Base-by-base conservation (phyloP, 2,888 invertebrate species). In the Yponomeuta sedellus region DNA sequence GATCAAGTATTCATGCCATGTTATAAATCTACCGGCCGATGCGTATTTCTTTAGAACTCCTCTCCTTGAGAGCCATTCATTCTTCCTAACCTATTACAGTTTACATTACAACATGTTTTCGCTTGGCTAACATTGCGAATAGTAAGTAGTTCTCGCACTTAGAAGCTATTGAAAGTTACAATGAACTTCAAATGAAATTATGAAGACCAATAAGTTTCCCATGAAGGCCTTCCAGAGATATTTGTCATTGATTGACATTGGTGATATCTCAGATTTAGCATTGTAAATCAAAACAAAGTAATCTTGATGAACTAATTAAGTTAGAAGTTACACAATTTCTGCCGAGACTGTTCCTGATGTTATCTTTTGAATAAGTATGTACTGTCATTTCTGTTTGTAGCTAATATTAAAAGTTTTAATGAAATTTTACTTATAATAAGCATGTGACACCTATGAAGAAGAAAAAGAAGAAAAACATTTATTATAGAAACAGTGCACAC, bases 221-320 rank as follows among this genome's bases (percentile, higher is more conserved):
- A 52, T 16, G 4, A 52, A 16, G 44, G 22, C 20, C 34, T 28
- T 61, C 28, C 25, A 61, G 61, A 25, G 19, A 20, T 20, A 66
- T 63, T 66, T 70, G 69, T 70, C 68, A 70, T 69, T 67, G 67
- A 65, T 25, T 67, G 67, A 68, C 69, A 68, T 69, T 68, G 68
- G 59, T 61, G 58, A 20, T 58, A 58, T 58, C 20, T 20, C 58
- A 58, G 58, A 52, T 16, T 52, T 52, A 52, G 16, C 44, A 16
- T 52, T 16, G 1, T 52, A 44, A 44, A 52, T 52, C 44, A 52
- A 16, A 52, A 52, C 16, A 52, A 52, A 5, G 16, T 52, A 52
- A 16, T 12, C 44, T 34, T 34, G 34, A 34, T 8, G 10, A 3
- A 5, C 10, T 34, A 34, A 34, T 34, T 34, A 34, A 34, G 34